phyloP scores from a whole-genome alignment of 1,140 invertebrate genomes.

The Plectrocnemia conspersa region DNA sequence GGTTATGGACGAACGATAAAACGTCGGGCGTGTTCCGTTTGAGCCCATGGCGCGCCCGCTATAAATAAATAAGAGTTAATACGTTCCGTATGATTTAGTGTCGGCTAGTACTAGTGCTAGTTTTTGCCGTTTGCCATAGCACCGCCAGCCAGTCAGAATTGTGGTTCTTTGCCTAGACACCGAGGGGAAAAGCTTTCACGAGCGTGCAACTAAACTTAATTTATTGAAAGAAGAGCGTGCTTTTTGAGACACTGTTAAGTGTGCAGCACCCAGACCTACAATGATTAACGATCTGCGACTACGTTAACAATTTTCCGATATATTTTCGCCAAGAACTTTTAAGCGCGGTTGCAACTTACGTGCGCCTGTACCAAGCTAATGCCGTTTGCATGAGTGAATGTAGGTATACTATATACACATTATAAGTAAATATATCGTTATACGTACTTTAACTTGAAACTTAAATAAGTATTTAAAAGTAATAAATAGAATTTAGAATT shows the following conservation, averaged over 20 bases:
- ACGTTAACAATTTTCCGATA: conserved; percentile 12
- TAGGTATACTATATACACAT: no score
- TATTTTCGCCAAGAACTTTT: conserved; percentile 2
- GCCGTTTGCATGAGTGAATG: no score
- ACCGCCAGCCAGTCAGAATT: conserved; percentile 3
- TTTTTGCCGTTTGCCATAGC: conserved; percentile 15
- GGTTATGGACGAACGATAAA: conserved; percentile 12
- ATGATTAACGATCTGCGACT: conserved; percentile 19
- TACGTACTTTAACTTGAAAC: no score
- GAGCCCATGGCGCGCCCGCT: conserved; percentile 11
- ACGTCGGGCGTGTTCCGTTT: conserved; percentile 4
- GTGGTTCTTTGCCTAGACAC: conserved; percentile 5
- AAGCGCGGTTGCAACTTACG: no score
- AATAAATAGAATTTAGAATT: no score
- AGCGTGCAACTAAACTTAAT: conserved; percentile 18
- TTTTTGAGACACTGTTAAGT: conserved; percentile 13
- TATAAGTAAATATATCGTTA: no score
- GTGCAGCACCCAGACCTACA: conserved; percentile 1
- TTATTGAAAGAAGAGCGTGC: conserved; percentile 20
- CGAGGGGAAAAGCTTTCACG: conserved; percentile 14
- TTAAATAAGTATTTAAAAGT: no score
- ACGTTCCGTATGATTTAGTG: conserved; percentile 19
- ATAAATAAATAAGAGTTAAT: conserved; percentile 23
- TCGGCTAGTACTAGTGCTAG: conserved; percentile 10
- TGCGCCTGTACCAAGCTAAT: no score